Conservation (phyloP, 2,888 invertebrate genomes). For the Pseudococcus longispinus region DNA sequence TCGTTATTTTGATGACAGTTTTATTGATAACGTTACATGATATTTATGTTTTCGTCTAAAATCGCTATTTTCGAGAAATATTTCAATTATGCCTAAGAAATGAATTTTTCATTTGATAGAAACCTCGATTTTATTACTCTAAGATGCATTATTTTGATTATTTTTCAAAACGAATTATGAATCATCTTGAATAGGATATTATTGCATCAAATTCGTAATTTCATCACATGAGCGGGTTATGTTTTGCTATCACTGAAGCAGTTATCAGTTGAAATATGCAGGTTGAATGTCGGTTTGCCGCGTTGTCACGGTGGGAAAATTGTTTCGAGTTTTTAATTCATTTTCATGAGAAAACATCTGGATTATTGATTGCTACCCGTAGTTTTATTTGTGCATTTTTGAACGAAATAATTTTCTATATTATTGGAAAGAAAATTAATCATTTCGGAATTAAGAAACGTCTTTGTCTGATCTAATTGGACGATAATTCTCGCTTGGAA, state of each 20-base stretch:
- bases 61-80: too few relatives aligned
- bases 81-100: too few relatives aligned
- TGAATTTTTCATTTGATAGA: too few relatives aligned
- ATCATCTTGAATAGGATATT: neutral
- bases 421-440: neutral
- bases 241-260: neutral
- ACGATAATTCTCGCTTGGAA: neutral
- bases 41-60: too few relatives aligned
- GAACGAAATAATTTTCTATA: neutral
- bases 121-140: too few relatives aligned
- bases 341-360: neutral
- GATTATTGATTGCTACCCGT: neutral
- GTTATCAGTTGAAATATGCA: slow-evolving; percentile 14
- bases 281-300: slow-evolving; percentile 25
- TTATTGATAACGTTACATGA: neutral
- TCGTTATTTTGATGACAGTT: neutral
- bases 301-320: neutral
- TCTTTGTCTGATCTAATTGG: neutral
- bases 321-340: neutral
- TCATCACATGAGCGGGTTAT: neutral
- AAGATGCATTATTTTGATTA: neutral
- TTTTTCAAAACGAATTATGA: neutral
- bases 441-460: neutral
- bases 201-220: neutral
- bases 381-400: neutral